These are phyloP conservation scores for Trichacis sp. DNA, from an alignment of 2,888 invertebrate genomes.

Conservation along the genomic window DNA sequence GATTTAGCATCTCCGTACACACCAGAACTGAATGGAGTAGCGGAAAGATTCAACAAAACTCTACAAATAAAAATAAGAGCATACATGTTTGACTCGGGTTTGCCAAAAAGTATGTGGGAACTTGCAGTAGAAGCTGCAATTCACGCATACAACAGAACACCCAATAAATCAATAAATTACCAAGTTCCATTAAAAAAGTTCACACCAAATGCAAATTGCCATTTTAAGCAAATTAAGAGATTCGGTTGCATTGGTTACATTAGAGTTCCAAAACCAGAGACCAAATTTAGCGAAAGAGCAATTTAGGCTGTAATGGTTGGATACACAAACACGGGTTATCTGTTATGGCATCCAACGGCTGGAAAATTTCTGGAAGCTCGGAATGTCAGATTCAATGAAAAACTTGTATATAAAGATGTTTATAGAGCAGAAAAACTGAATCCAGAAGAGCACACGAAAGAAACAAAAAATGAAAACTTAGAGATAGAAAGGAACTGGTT, in stretches of 20 bases:
- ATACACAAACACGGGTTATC: conserved; percentile 34
- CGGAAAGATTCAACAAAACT: too few species aligned
- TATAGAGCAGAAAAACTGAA: too few species aligned
- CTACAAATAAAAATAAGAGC: conserved; percentile 28
- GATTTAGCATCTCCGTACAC: conserved; percentile 12
- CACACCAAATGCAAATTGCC: conserved; percentile 13
- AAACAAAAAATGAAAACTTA: too few species aligned
- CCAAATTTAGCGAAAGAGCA: conserved; percentile 7
- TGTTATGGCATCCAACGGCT: conserved; percentile 34
- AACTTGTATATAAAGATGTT: too few species aligned
- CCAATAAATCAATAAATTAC: conserved; percentile 24
- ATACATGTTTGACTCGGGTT: conserved; percentile 24
- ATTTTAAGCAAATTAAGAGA: conserved; percentile 24
- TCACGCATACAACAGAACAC: too few species aligned
- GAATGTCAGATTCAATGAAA: too few species aligned
- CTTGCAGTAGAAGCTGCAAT: conserved; percentile 35
- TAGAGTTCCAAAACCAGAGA: conserved; percentile 18
- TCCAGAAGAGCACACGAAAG: background rate
- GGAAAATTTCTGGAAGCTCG: conserved; percentile 18
- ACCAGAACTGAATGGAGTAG: conserved; percentile 26
- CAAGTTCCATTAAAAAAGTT: conserved; percentile 20
- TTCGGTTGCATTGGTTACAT: conserved; percentile 33
- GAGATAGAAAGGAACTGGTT: conserved; percentile 16
- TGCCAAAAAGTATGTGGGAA: too few species aligned
- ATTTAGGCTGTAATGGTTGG: conserved; percentile 24